Conservation (phyloP, 2,797 vertebrate genomes). For the Pangasius larnaudii region DNA sequence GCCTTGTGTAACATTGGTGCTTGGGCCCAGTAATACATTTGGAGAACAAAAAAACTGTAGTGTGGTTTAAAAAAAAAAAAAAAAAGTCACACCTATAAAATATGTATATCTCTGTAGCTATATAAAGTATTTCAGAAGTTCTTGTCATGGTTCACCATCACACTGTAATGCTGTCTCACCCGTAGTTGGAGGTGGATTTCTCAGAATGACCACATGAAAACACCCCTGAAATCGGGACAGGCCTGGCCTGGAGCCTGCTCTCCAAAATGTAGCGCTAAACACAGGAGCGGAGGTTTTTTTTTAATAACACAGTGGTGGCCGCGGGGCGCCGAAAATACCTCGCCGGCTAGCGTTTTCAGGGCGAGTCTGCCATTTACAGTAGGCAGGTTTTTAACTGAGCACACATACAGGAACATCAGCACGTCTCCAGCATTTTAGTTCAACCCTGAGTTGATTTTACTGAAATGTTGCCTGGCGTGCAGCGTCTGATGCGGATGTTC, state of each 20-base stretch:
- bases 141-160: not conserved
- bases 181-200: conserved; percentile 9
- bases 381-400: not conserved
- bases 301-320: conserved; percentile 10
- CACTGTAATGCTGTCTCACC: not conserved
- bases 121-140: not conserved
- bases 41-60: not conserved
- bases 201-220: conserved; percentile 16
- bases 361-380: conserved; percentile 10
- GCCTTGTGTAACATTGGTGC: not conserved
- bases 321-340: not conserved
- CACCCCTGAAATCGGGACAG: not conserved
- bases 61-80: not conserved
- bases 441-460: not conserved
- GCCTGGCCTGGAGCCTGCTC: conserved; percentile 58
- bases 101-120: not conserved
- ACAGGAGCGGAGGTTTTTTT: conserved; percentile 62
- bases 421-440: not conserved
- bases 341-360: not conserved
- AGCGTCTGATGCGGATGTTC: not conserved
- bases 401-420: not conserved
- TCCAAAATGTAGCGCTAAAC: conserved; percentile 76
- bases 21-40: no score
- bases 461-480: not conserved
- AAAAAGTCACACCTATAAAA: not conserved